Conservation (phyloP, 2,797 vertebrate species). For the Catharus ustulatus region DNA sequence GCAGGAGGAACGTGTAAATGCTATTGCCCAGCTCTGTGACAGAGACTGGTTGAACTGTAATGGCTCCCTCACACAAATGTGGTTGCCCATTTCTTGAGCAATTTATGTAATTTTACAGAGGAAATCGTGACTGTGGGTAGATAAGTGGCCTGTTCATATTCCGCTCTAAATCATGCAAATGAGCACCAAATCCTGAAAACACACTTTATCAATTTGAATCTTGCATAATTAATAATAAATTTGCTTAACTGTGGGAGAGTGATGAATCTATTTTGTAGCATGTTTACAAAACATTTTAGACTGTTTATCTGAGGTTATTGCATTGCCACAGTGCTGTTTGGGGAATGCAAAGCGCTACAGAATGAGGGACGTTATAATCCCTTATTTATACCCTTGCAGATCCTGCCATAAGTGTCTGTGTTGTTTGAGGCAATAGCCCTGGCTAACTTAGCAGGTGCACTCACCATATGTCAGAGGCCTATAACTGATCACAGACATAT, state of each 20-base stretch:
- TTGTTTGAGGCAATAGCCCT: background rate
- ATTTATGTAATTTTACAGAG: background rate
- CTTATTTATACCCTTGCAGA: background rate
- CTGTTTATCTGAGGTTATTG: background rate
- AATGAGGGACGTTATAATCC: background rate
- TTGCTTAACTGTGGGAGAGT: background rate
- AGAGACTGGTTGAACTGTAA: background rate
- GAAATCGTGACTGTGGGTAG: background rate
- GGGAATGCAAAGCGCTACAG: background rate
- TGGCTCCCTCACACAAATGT: background rate
- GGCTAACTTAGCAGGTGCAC: constrained; percentile 35
- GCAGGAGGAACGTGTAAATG: background rate
- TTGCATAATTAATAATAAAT: background rate
- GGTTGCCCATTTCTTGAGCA: background rate
- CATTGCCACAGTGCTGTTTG: background rate
- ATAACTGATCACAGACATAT: constrained; percentile 43
- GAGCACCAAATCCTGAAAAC: background rate
- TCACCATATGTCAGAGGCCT: constrained; percentile 35
- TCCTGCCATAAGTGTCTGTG: background rate
- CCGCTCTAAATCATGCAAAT: background rate
- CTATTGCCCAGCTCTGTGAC: background rate
- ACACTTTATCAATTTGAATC: background rate
- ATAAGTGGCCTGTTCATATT: background rate
- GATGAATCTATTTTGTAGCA: background rate
- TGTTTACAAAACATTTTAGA: background rate